Base-by-base conservation (phyloP, 2,113 vertebrate species). In the Apus apus region DNA sequence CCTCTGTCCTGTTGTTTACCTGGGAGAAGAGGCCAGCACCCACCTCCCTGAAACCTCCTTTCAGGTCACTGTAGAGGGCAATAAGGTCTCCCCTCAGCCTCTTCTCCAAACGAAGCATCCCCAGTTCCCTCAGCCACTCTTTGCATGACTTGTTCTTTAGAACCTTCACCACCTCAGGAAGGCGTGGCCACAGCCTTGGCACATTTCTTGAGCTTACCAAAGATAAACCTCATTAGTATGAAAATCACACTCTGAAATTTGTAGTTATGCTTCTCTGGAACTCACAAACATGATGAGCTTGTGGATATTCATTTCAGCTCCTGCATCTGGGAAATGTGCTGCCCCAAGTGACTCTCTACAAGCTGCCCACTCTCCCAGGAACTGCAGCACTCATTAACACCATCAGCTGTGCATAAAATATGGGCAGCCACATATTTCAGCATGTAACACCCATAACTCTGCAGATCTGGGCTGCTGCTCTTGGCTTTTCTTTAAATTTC, bases 211-310 rank as follows among this genome's bases (percentile, higher is more conserved):
- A 85, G 36, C 27, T 93, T 26, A 57, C 32, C 75, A 77, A 73
- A 77, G 26, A 66, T 8, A 56, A 93, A 60, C 26, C 29, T 45
- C 1, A 11, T 23, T 66, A 43, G 23, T n/a, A n/a, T 8, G 60
- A 46, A 84, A 90, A 21, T 34, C 38, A n/a, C 2, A 11, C 38
- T 62, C 57, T 11, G n/a, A 46, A 70, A 64, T 38, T 40, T 16
- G 48, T 18, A 65, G 32, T 46, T 19, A 17, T 9, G n/a, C 32
- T 72, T n/a, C 77, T 51, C 71, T 34, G 53, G 70, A 79, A n/a
- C 22, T 50, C 3, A 15, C 9, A 62, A 60, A 6, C 58, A 6
- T 19, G 21, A 8, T 0, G 0, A 67, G 34, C 40, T 22, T 30
- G 36, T 36, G 60, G 32, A 43, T 38, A 13, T 16, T 62, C 6